phyloP scores from a whole-genome alignment of 2,888 invertebrate species.

The Lycia hirtaria region DNA sequence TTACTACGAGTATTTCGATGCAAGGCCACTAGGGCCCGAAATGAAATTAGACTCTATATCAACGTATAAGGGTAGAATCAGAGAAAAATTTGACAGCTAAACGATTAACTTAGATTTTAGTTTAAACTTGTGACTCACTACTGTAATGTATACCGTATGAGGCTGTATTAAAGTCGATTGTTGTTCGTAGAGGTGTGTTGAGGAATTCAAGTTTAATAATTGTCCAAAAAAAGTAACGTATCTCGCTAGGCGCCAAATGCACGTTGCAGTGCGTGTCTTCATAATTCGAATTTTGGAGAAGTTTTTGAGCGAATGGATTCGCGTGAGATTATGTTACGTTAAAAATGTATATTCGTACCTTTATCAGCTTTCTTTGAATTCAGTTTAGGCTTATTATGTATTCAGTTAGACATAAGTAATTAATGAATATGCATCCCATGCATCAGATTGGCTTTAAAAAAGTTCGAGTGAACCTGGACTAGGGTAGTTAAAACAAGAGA shows the following conservation, averaged over 20 bases:
- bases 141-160: slow-evolving; percentile 47
- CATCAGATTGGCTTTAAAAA: too few relatives aligned
- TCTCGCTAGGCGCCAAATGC: slow-evolving; percentile 81
- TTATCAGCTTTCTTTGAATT: slow-evolving; percentile 28
- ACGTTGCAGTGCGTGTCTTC: slow-evolving; percentile 64
- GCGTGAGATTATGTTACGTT: slow-evolving; percentile 44
- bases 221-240: slow-evolving; percentile 73
- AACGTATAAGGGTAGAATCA: slow-evolving; percentile 35
- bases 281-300: slow-evolving; percentile 61
- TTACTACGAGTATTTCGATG: slow-evolving; percentile 63
- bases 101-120: slow-evolving; percentile 79
- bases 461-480: too few relatives aligned
- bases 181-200: slow-evolving; percentile 40
- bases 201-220: slow-evolving; percentile 79
- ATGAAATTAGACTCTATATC: slow-evolving; percentile 51
- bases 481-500: too few relatives aligned
- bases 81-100: slow-evolving; percentile 40
- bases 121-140: slow-evolving; percentile 47
- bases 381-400: slow-evolving; percentile 12
- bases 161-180: slow-evolving; percentile 45
- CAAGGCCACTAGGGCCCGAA: slow-evolving; percentile 55
- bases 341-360: slow-evolving; percentile 36
- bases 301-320: slow-evolving; percentile 57
- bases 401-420: neutral
- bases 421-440: neutral